Conservation (phyloP, 2,113 vertebrate genomes). For the Sylvilagus bachmani region DNA sequence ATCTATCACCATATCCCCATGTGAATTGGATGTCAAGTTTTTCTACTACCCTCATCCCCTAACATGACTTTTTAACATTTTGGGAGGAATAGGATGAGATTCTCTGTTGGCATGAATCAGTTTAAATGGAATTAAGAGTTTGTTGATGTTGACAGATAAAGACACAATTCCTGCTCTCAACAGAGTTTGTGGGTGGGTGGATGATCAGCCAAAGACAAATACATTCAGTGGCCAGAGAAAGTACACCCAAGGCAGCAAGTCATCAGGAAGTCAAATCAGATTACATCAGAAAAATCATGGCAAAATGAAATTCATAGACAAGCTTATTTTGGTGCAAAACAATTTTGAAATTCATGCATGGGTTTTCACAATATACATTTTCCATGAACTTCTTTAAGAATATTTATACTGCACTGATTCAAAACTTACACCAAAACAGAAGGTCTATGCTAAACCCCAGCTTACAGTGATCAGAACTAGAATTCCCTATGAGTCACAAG, state of each 20-base stretch:
- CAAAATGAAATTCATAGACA: too few species aligned
- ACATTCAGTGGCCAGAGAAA: background rate
- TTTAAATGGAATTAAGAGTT: background rate
- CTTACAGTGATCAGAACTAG: background rate
- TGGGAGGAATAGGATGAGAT: too few species aligned
- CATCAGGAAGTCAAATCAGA: background rate
- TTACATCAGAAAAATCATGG: too few species aligned
- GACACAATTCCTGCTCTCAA: background rate
- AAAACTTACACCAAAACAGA: background rate
- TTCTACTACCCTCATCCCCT: background rate
- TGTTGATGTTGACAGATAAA: background rate
- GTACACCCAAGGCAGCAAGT: background rate
- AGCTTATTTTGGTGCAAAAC: too few species aligned
- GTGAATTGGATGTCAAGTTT: background rate
- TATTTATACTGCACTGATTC: background rate
- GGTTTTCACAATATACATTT: too few species aligned
- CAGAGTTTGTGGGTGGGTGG: background rate
- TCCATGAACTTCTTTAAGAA: too few species aligned
- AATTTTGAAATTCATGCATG: too few species aligned
- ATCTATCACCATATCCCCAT: rapidly evolving
- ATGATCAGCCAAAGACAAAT: background rate
- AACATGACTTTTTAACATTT: background rate
- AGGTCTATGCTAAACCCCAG: background rate
- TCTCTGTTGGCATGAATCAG: background rate
- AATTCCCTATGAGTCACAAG: background rate